Percentiles rank a stretch among this genome's conserved stretches.
Conservation (phyloP, 2,797 vertebrate species). For the Eospalax fontanierii region DNA sequence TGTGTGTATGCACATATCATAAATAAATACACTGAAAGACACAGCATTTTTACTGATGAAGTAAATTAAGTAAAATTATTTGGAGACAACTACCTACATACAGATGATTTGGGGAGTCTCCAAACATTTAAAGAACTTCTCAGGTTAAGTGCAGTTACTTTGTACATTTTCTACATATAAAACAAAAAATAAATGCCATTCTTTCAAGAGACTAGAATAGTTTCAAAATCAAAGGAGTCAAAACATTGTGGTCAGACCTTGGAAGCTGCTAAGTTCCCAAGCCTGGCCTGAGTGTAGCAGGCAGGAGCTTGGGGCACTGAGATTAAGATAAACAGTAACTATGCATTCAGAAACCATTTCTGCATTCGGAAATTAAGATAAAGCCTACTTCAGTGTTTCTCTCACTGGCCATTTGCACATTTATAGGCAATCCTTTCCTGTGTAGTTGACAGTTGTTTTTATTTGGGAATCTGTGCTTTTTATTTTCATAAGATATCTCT, state of each 20-base stretch:
- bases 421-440: neutral
- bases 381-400: neutral
- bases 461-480: neutral
- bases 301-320: neutral
- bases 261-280: neutral
- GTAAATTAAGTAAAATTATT: slow-evolving; percentile 7
- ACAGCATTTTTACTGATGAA: slow-evolving; percentile 6
- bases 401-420: neutral
- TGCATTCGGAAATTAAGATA: neutral
- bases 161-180: slow-evolving; percentile 52
- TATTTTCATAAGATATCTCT: neutral
- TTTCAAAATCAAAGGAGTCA: slow-evolving; percentile 2
- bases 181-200: neutral
- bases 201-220: neutral
- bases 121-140: slow-evolving; percentile 34
- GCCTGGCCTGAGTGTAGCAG: neutral
- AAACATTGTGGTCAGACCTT: neutral
- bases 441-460: rapidly evolving
- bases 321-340: neutral
- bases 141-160: slow-evolving; percentile 38
- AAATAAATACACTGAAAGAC: neutral
- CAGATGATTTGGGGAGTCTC: neutral
- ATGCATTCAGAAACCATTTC: neutral
- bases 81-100: neutral
- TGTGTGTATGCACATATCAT: slow-evolving; percentile 15